These are phyloP conservation scores for Pluvianellus socialis DNA, from an alignment of 2,113 vertebrate species.

Conservation along the genomic window DNA sequence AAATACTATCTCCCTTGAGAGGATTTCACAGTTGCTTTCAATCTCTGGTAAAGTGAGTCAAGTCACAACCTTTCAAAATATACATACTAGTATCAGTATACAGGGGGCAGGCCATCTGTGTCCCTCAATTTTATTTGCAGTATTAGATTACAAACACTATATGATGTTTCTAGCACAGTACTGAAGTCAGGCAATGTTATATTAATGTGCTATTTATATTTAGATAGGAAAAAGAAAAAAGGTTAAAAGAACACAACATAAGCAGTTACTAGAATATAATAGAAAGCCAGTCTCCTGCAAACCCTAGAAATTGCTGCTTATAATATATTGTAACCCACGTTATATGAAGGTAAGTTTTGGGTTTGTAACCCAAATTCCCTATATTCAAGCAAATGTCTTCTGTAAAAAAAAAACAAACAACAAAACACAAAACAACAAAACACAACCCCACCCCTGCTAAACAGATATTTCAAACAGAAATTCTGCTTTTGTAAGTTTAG, in stretches of 20 bases:
- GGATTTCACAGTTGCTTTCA: not conserved
- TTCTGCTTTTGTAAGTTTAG: not conserved
- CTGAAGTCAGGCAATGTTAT: not conserved
- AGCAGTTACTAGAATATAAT: not conserved
- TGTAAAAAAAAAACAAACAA: not conserved
- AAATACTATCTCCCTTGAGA: not conserved
- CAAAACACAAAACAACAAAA: not conserved
- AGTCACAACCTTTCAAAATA: not conserved
- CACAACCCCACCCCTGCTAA: not conserved
- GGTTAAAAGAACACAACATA: not conserved
- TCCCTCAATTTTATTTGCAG: not conserved
- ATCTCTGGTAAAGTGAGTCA: not conserved
- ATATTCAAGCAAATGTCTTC: not conserved
- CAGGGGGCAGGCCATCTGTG: not conserved
- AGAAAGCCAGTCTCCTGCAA: not conserved
- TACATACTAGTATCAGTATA: not conserved
- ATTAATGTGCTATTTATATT: not conserved
- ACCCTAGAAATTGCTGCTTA: not conserved
- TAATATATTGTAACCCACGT: not conserved
- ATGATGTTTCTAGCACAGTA: not conserved
- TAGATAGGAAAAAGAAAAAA: not conserved
- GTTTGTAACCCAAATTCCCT: not conserved
- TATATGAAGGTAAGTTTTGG: not conserved
- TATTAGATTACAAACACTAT: not conserved
- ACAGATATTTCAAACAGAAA: not conserved